Evolutionary conservation across 2,888 invertebrate species (phyloP), one percentile per base, ranked within the genome.

Genomic region (Pomacea canaliculata): DNA sequence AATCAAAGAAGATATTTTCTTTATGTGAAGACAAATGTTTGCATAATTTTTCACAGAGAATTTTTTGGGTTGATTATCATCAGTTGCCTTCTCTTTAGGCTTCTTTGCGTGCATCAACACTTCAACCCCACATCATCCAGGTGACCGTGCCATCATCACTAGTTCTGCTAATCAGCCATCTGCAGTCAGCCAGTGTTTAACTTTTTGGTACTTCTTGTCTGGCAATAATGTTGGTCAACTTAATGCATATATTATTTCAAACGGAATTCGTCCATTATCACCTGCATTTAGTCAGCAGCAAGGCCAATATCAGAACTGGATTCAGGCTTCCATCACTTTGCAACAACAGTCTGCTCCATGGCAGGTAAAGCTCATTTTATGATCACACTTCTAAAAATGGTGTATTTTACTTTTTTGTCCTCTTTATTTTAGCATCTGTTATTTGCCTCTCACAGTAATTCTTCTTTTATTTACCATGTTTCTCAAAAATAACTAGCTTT

Each of bases 121-220:
- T 10, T 85, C 92, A 7, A 92, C 92, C 80, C 93, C 93, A 0
- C 89, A 93, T 67, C 84, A 92, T 78, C 92, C 92, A 7, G 93
- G 93, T 1, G 93, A 94, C 84, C 89, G 90, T 48, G 93, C 94
- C 0, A 89, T 92, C 48, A 79, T 88, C 27, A 77, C 71, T 70
- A 71, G n/a, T 78, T 82, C 60, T 71, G 72, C 13, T 23, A 72
- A 18, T 19, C 73, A 59, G 71, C 75, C 70, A 19, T 69, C 66
- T 59, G 27, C 27, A 18, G 68, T 67, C 68, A 67, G 60, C 60
- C 80, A 81, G 48, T 90, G 89, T 79, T 77, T 90, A 16, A 81
- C 83, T 46, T 89, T 90, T 84, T 88, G 88, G 88, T 90, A 89
- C 81, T 87, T 89, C 81, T 88, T 90, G 89, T 82, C 80, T 78